These are phyloP conservation scores for Passer montanus DNA, from an alignment of 2,113 vertebrate species.

Conservation along the genomic window DNA sequence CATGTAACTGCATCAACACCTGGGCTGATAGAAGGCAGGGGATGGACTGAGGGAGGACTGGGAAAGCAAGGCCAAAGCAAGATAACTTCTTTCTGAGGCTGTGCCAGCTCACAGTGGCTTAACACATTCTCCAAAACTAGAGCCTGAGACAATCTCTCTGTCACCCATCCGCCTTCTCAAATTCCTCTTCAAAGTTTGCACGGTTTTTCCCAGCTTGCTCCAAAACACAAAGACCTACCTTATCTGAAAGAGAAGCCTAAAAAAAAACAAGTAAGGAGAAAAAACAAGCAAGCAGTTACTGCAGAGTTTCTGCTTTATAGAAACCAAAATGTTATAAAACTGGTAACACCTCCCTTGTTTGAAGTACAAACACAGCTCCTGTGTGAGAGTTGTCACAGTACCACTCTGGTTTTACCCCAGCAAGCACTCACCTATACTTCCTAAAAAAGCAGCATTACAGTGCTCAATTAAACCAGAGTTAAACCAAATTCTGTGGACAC, in stretches of 20 bases:
- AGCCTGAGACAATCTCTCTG: background rate
- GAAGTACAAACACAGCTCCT: background rate
- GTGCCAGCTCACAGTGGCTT: background rate
- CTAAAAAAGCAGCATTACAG: background rate
- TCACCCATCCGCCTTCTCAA: conserved; percentile 9
- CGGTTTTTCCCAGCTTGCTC: background rate
- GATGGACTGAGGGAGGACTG: background rate
- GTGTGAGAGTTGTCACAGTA: background rate
- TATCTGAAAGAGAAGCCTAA: conserved; percentile 18
- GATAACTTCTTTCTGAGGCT: background rate
- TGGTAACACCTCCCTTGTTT: background rate
- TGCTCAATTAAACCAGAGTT: background rate
- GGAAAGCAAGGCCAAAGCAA: background rate
- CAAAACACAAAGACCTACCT: background rate
- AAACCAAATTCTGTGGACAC: background rate
- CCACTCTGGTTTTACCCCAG: background rate
- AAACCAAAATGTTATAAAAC: background rate
- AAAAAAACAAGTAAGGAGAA: background rate
- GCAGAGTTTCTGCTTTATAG: background rate
- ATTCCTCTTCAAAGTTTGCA: conserved; percentile 17
- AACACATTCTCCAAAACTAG: background rate
- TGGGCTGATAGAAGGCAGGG: background rate
- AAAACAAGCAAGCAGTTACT: background rate
- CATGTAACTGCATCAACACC: background rate
- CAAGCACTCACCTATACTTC: background rate